These are phyloP conservation scores for Lytechinus pictus DNA, from an alignment of 35 echinoderm and acorn worm genomes.

Conservation along the genomic window DNA sequence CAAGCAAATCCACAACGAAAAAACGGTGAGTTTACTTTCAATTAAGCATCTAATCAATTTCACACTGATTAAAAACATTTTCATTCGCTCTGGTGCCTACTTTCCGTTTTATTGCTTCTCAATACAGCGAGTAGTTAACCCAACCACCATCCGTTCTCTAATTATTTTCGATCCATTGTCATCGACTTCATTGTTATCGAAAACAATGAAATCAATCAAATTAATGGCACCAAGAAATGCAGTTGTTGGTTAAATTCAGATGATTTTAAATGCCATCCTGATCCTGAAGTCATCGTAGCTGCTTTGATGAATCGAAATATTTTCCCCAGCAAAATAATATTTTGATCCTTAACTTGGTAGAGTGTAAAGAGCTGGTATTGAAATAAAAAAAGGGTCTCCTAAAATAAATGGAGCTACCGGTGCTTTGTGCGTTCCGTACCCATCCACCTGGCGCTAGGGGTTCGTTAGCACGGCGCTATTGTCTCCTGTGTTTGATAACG, in stretches of 20 bases:
- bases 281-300: too few relatives aligned
- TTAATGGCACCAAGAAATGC: too few relatives aligned
- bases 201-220: too few relatives aligned
- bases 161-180: not conserved
- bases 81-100: not conserved
- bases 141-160: not conserved
- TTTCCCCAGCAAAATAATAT: too few relatives aligned
- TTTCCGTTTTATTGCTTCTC: not conserved
- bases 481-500: not conserved
- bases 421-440: not conserved
- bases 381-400: not conserved
- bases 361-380: not conserved
- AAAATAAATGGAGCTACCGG: not conserved
- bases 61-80: not conserved
- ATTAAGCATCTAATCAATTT: constrained; percentile 1
- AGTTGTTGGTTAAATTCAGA: too few relatives aligned
- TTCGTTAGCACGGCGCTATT: not conserved
- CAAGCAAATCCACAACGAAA: constrained; percentile 47
- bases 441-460: constrained; percentile 2
- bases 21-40: constrained; percentile 24
- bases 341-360: too few relatives aligned
- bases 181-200: too few relatives aligned
- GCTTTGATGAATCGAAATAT: too few relatives aligned
- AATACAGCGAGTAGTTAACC: not conserved
- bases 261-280: too few relatives aligned